Conservation (phyloP, 2,113 vertebrate species). For the Myotis lucifugus region DNA sequence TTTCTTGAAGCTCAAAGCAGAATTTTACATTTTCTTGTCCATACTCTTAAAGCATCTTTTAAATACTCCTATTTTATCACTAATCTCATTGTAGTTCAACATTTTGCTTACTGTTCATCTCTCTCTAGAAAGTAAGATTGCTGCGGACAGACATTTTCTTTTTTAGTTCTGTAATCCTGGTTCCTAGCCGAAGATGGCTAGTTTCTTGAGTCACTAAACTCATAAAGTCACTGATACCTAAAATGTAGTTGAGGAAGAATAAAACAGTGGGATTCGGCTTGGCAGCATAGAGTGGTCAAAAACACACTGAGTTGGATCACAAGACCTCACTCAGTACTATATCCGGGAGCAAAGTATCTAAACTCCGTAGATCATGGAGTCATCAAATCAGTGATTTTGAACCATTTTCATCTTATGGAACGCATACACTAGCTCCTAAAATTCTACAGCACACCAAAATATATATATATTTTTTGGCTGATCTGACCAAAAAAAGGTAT, state of each 20-base stretch:
- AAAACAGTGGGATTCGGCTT: background rate
- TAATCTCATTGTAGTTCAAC: background rate
- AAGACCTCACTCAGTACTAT: background rate
- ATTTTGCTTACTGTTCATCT: background rate
- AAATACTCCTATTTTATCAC: background rate
- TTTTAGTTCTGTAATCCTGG: background rate
- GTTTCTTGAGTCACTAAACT: background rate
- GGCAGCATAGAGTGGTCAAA: background rate
- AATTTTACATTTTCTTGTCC: background rate
- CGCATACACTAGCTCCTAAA: background rate
- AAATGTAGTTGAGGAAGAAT: background rate
- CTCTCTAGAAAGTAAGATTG: background rate
- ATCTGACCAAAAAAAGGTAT: background rate
- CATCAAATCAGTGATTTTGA: background rate
- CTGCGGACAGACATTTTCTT: background rate
- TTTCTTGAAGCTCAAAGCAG: background rate
- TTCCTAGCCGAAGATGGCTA: background rate
- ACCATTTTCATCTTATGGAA: background rate
- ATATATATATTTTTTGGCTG: background rate
- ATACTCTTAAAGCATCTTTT: background rate
- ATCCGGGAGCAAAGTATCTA: background rate
- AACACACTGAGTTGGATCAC: background rate
- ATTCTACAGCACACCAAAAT: background rate
- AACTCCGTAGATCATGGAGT: background rate
- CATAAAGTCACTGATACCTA: background rate